Base-by-base conservation (phyloP, 2,888 invertebrate genomes). In the Nemotelus pantherinus region DNA sequence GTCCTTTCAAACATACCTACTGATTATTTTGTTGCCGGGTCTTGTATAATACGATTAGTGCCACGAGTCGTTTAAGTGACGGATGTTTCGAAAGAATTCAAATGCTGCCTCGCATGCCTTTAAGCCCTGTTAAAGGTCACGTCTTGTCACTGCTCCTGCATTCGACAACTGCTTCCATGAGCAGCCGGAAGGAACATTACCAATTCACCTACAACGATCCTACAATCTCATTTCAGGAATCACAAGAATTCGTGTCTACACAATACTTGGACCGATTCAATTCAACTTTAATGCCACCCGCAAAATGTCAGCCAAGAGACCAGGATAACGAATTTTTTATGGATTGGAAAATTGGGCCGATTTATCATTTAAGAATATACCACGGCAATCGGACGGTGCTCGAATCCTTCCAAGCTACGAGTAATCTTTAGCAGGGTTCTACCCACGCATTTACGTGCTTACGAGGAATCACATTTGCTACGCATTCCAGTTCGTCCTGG, bases 311-410 rank as follows among this genome's bases (percentile, higher is more conserved):
- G 25, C 25, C 25, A 25, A 25, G 25, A 25, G 25, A 25, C 25
- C 25, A 25, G 25, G 25, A 25, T 25, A 25, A 25, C 25, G 25
- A 25, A 25, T 25, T 25, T 25, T 25, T 41, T 63, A 63, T 63
- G 4, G 63, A 63, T 41, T 39, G 63, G 63, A 4, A 63, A 63
- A 63, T 63, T 63, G 63, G 41, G 41, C 4, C 3, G 43, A 63
- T 63, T 63, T 63, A 41, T 41, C 9, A 41, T 63, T 63, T 7
- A 3, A 43, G 3, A 63, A 63, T 41, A 2, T 43, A 63, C 25
- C 9, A 43, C 63, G 25, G 25, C 25, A 25, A 1, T 25, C 25
- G 25, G 25, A 25, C 25, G 25, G 25, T 25, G 25, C 25, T 25
- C 25, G 25, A 25, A 25, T 25, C 25, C 25, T 25, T 25, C 25